A percentile compares a stretch with the other conserved stretches of the same genome.
These are phyloP conservation scores for Pomacea maculata DNA, from an alignment of 1,140 invertebrate species.

Conservation along the genomic window DNA sequence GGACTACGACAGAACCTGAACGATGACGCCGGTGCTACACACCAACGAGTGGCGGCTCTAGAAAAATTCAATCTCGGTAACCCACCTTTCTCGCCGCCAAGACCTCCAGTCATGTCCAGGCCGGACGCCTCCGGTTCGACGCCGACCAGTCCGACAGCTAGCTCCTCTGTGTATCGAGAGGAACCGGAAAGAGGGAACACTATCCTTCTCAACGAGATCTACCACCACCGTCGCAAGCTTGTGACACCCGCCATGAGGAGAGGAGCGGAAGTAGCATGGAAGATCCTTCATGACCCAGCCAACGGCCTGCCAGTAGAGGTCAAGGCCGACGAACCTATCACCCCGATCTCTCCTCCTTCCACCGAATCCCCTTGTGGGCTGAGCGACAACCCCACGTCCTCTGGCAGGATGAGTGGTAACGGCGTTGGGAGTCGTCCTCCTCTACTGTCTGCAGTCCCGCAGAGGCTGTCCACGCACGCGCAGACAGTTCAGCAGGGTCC, in stretches of 20 bases:
- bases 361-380: neutral
- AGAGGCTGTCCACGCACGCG: slow-evolving; percentile 12
- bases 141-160: slow-evolving; percentile 7
- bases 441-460: neutral
- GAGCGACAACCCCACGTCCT: neutral
- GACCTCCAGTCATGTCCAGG: neutral
- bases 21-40: neutral
- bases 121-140: neutral
- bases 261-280: slow-evolving; percentile 55
- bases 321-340: neutral
- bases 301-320: slow-evolving; percentile 11
- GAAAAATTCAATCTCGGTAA: neutral
- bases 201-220: slow-evolving; percentile 29
- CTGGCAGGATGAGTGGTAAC: too few relatives aligned
- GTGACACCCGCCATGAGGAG: slow-evolving; percentile 38
- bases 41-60: neutral
- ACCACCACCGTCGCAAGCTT: slow-evolving; percentile 27
- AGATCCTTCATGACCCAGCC: slow-evolving; percentile 45
- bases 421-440: neutral
- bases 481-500: slow-evolving; percentile 4
- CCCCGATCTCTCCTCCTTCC: neutral
- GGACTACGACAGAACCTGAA: neutral
- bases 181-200: slow-evolving; percentile 17
- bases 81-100: neutral
- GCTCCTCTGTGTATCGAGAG: neutral